Evolutionary conservation across 92 coral and sea anemone species (phyloP).

Genomic region (Paragorgia papillata): DNA sequence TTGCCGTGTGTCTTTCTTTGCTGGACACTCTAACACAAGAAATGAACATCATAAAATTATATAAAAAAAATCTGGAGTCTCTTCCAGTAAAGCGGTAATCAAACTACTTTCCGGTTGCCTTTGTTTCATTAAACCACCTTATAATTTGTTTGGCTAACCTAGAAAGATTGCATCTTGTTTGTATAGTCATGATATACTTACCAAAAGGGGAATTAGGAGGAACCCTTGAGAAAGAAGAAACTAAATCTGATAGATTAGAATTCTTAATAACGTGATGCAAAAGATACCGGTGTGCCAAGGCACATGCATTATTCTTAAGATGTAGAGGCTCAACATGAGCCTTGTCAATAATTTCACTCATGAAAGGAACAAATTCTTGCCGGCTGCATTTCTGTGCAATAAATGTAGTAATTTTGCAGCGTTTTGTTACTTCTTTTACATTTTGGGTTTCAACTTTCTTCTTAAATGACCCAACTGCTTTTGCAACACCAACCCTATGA

Average conservation of each 20-base stretch:
- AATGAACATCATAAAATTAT: constrained; percentile 43
- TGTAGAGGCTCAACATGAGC: constrained; percentile 39
- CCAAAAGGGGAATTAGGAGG: constrained; percentile 10
- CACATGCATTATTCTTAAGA: constrained; percentile 34
- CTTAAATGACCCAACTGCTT: constrained; percentile 34
- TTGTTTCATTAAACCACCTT: constrained; percentile 43
- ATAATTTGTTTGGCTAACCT: constrained; percentile 33
- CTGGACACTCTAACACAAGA: constrained; percentile 6
- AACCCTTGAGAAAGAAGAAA: constrained; percentile 12
- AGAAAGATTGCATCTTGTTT: constrained; percentile 3
- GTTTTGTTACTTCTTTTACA: constrained; percentile 13
- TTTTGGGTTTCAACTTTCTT: not conserved
- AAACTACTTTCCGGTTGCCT: constrained; percentile 17
- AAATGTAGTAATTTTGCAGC: constrained; percentile 21
- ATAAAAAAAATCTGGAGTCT: constrained; percentile 42
- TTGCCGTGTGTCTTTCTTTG: not conserved
- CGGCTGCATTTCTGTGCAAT: constrained; percentile 11
- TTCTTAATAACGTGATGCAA: constrained; percentile 2
- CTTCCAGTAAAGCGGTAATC: constrained; percentile 42
- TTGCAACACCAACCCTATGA: constrained; percentile 26
- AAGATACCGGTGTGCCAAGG: constrained; percentile 22
- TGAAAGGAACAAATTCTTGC: constrained; percentile 36
- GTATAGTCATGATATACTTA: constrained; percentile 14
- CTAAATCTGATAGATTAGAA: constrained; percentile 6
- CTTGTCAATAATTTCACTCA: constrained; percentile 23